Evolutionary conservation across 2,888 invertebrate genomes (phyloP).

Genomic region (Reticulitermes lucifugus): DNA sequence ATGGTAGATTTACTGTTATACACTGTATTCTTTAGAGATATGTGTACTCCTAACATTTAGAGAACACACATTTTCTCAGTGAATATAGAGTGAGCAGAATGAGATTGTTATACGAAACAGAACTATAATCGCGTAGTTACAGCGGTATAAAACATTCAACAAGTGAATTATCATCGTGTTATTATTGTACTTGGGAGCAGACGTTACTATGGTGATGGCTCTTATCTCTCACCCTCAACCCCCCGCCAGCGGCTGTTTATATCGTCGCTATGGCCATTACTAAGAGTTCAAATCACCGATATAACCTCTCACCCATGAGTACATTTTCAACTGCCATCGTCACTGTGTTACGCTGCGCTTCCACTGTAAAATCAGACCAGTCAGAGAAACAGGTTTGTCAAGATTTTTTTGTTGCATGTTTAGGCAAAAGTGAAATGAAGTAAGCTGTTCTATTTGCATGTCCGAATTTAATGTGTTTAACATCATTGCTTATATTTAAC

Average conservation of each 20-base stretch:
- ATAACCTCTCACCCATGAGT: constrained; percentile 11
- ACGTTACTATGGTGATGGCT: constrained; percentile 24
- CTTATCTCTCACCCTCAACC: constrained; percentile 20
- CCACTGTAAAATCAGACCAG: neutral
- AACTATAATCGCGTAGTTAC: neutral
- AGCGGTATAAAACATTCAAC: constrained; percentile 25
- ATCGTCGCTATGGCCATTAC: constrained; percentile 14
- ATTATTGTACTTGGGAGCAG: constrained; percentile 19
- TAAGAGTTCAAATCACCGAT: constrained; percentile 34
- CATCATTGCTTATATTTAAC: too few species aligned
- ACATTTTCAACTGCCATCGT: neutral
- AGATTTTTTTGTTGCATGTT: too few species aligned
- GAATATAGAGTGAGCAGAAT: neutral
- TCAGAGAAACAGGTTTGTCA: neutral
- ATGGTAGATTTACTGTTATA: too few species aligned
- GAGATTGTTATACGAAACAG: constrained; percentile 23
- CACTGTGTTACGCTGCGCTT: neutral
- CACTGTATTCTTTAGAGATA: too few species aligned
- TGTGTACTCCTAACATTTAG: neutral
- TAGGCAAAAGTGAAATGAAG: too few species aligned
- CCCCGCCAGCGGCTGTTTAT: constrained; percentile 6
- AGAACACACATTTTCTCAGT: neutral
- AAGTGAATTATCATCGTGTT: constrained; percentile 24
- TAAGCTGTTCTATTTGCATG: too few species aligned
- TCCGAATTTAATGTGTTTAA: too few species aligned